These are phyloP conservation scores for Perca flavescens DNA, from an alignment of 2,113 vertebrate genomes.

Conservation along the genomic window DNA sequence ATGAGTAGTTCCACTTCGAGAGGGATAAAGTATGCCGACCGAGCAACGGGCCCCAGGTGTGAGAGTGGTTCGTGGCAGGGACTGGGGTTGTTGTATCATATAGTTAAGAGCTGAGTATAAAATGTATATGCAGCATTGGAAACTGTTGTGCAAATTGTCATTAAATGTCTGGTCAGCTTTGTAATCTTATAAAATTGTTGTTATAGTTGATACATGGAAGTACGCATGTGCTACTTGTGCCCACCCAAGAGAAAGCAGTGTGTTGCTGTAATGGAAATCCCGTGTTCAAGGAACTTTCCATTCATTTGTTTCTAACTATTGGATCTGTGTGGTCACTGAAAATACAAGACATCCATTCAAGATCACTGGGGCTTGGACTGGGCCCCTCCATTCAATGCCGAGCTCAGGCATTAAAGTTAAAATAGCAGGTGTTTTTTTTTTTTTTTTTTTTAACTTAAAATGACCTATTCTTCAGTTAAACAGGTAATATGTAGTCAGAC, in stretches of 20 bases:
- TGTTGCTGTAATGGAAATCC: slow-evolving; percentile 63
- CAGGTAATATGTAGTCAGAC: slow-evolving; percentile 15
- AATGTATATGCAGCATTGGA: neutral
- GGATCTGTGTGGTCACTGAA: slow-evolving; percentile 54
- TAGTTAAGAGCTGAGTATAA: neutral
- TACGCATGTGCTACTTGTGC: neutral
- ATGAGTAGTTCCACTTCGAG: too few species aligned
- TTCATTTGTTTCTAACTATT: slow-evolving; percentile 58
- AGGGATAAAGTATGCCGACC: too few species aligned
- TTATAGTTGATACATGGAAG: neutral
- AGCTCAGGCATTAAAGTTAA: slow-evolving; percentile 10
- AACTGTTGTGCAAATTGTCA: neutral
- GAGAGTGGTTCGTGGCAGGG: neutral
- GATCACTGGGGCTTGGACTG: slow-evolving; percentile 53
- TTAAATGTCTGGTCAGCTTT: neutral
- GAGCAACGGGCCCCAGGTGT: neutral
- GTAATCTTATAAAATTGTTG: neutral
- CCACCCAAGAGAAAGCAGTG: slow-evolving; percentile 30
- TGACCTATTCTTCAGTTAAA: neutral
- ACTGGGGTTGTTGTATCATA: neutral
- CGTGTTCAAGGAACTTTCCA: slow-evolving; percentile 63
- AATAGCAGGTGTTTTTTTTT: neutral
- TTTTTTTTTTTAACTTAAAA: neutral
- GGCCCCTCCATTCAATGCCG: slow-evolving; percentile 13
- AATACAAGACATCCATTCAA: slow-evolving; percentile 62